phyloP scores from a whole-genome alignment of 2,888 invertebrate genomes.

The Amblyteles armatorius region DNA sequence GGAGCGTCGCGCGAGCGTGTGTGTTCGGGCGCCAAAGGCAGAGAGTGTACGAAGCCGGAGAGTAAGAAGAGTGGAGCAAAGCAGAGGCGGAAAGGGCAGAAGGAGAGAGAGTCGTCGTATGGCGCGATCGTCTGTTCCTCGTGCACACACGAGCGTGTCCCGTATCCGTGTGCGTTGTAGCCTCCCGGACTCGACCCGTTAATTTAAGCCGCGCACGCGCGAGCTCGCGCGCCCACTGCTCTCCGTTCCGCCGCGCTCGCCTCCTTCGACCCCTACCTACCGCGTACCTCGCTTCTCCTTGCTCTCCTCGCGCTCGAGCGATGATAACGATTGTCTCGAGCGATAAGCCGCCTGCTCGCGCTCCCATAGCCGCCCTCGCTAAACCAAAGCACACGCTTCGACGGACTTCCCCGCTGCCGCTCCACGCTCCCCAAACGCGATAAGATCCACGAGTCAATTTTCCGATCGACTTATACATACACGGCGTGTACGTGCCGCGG shows the following conservation, averaged over 20 bases:
- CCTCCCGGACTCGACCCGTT: constrained; percentile 57
- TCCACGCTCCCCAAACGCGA: constrained; percentile 1
- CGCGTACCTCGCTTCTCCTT: constrained; percentile 29
- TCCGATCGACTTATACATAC: constrained; percentile 38
- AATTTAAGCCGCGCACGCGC: constrained; percentile 65
- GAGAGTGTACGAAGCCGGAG: constrained; percentile 11
- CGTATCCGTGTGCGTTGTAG: constrained; percentile 13
- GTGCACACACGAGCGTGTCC: constrained; percentile 19
- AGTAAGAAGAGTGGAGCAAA: constrained; percentile 25
- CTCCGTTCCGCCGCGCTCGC: constrained; percentile 33
- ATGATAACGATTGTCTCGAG: constrained; percentile 66
- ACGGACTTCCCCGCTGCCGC: constrained; percentile 1
- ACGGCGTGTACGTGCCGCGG: background rate
- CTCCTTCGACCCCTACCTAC: constrained; percentile 38
- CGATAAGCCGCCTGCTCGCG: constrained; percentile 59
- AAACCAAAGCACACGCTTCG: constrained; percentile 41
- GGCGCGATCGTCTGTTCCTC: constrained; percentile 57
- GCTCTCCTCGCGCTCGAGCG: constrained; percentile 40
- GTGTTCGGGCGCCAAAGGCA: background rate
- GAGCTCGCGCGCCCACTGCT: constrained; percentile 49
- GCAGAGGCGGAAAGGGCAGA: constrained; percentile 39
- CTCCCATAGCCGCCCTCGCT: constrained; percentile 35
- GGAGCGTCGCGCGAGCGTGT: background rate
- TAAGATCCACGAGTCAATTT: constrained; percentile 56
- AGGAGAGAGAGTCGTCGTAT: constrained; percentile 53